Base-by-base conservation (phyloP, 1,140 invertebrate species). In the Patella vulgata region DNA sequence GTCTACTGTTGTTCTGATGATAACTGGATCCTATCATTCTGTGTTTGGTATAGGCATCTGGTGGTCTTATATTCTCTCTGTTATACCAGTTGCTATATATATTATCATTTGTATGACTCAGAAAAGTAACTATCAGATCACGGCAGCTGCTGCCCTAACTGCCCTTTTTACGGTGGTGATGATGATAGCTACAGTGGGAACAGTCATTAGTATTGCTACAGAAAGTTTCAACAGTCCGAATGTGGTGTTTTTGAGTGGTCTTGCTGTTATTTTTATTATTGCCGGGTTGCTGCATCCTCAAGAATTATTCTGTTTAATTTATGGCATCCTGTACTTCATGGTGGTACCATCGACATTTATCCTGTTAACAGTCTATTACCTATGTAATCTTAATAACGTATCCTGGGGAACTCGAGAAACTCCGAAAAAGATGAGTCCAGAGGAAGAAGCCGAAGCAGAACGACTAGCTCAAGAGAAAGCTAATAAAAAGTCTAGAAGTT, bases 381-480 rank as follows among this genome's bases (percentile, higher is more conserved):
- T 99, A 64, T 97, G 97, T 82, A 99, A 99, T 86, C 85, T 99
- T 47, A 98, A 99, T 80, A 93, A 97, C 62, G 97, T 99, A 68
- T 92, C 96, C 0, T 99, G 97, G 97, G 97, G 97, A 77, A 99
- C 97, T 3, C 88, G 97, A 67, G 97, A 99, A 87, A 94, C 97
- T 1, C 90, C 92, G 62, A 91, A 91, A n/a, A 98, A 79, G 59
- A 39, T 75, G 42, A 74, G 69, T 2, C 71, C 75, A n/a, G 75
- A 79, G 42, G 77, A 80, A 47, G 62, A 73, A 39, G 73, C 75
- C 48, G 70, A 71, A 33, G 39, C 62, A 21, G 60, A 68, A 60
- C 53, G 33, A 27, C 57, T 54, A 39, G 63, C 73, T 44, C 73
- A 75, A 39, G 73, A 75, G 33, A 77, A 75, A 47, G 60, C 63